Evolutionary conservation across 1,140 invertebrate species (phyloP), one percentile per base, ranked within the genome.

Genomic region (Nautilus pompilius): DNA sequence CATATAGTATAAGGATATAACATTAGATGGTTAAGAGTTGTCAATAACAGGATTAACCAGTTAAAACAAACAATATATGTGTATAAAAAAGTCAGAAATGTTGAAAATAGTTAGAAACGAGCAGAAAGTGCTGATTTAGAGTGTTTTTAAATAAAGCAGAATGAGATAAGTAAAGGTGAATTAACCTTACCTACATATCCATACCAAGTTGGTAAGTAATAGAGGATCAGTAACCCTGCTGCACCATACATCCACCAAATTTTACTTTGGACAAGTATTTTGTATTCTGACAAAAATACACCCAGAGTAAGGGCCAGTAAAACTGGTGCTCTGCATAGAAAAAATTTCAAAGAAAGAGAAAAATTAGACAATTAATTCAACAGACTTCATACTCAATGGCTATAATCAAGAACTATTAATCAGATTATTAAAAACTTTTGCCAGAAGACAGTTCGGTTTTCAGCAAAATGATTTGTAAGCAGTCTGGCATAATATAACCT

Each of bases 231-330:
- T 26, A 80, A 68, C 22, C 67, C 58, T 0, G 51, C 58, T 13
- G 59, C 41, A n/a, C 75, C 78, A 20, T 72, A 15, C 4, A 77
- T 8, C 74, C 76, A 80, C 78, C 76, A 80, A 5, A 69, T 26
- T 34, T 26, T 30, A 60, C 15, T 17, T 4, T 13, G 17, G 26
- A 5, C 17, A 24, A 20, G 20, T 24, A 15, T 26, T 53, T 53
- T 28, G 49, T 53, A 24, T 6, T 45, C 20, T 28, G 48, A 62
- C 26, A 49, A 33, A 13, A n/a, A 32, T 2, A 62, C 30, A 15
- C 60, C 60, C 0, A 62, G 13, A 15, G 20, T 36, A 15, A 62
- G 30, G 13, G 22, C 20, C 6, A 62, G 17, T n/a, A 62, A 45
- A 20, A 68, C 59, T 15, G 48, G 46, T 29, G 41, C 32, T 22